Base-by-base conservation (phyloP, 2,888 invertebrate genomes). In the Gymnoscelis rufifasciata region DNA sequence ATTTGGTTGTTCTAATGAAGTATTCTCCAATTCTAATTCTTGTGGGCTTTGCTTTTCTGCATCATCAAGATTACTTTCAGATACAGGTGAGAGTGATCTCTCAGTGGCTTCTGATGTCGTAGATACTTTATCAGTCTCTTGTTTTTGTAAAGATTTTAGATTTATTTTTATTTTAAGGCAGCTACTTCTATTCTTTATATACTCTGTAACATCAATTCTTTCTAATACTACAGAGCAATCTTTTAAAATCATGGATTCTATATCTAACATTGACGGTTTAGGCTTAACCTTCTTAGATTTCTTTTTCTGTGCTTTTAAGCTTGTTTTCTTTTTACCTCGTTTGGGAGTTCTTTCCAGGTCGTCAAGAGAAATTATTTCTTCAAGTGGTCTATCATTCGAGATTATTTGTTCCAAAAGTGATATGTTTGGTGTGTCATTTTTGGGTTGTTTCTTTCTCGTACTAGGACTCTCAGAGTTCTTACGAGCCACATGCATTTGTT, bases 391-490 rank as follows among this genome's bases (percentile, higher is more conserved):
- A 33, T 87, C 81, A 58, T 83, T 83, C 28, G 71, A 78, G 43
- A 88, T 79, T 14, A 83, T 86, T 57, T 87, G 80, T 52, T 88
- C 87, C 49, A 84, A 68, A 1, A 86, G 71, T 12, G 86, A 86
- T 64, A 87, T 83, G 55, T 80, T 86, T 24, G 82, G 80, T 5
- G 80, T 54, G 54, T 77, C 23, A 2, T 11, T 8, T 8, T 31
- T 81, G 0, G 54, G 1, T 59, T 72, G 82, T 45, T 60, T 75
- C 15, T 56, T 60, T 51, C 59, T 67, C 31, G 53, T 53, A 11
- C 59, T 59, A 1, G 82, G 77, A 49, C 75, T 82, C 28, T 58
- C 61, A n/a, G 77, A 74, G 19, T 49, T 64, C 42, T 63, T 68
- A 23, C 65, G 62, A 10, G 68, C 57, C 35, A 62, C 59, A 11